phyloP scores from a whole-genome alignment of 2,888 invertebrate species.

The Oscheius sp. region DNA sequence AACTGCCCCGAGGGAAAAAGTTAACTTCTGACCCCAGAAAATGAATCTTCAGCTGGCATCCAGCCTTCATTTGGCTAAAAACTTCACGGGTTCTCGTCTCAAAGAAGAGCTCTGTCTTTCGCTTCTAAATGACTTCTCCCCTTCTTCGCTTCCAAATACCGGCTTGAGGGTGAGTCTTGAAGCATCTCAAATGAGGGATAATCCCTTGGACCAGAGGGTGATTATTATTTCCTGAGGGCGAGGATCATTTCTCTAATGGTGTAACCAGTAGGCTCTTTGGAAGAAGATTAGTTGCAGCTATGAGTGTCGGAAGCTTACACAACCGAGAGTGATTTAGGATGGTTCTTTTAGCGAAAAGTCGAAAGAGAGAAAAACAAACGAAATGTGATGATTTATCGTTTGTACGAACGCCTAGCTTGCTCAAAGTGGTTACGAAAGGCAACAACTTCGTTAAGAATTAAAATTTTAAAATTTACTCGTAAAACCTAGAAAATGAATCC shows the following conservation, averaged over 20 bases:
- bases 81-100: neutral
- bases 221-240: conserved; percentile 1
- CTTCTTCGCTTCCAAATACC: neutral
- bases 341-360: no score
- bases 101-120: neutral
- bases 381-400: neutral
- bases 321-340: no score
- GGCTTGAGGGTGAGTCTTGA: neutral
- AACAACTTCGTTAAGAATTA: neutral
- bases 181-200: no score
- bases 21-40: neutral
- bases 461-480: neutral
- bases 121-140: neutral
- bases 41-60: neutral
- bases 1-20: no score
- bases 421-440: neutral
- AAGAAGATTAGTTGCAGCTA: neutral
- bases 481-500: no score
- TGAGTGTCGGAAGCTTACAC: no score
- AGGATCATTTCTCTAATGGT: no score
- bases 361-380: neutral
- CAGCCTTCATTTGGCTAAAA: neutral
- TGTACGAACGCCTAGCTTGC: no score
- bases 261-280: no score
- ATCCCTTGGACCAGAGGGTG: neutral